Percentiles rank a stretch among this genome's conserved stretches.
phyloP scores from a whole-genome alignment of 2,888 invertebrate species.

The Drosophila neotestacea region DNA sequence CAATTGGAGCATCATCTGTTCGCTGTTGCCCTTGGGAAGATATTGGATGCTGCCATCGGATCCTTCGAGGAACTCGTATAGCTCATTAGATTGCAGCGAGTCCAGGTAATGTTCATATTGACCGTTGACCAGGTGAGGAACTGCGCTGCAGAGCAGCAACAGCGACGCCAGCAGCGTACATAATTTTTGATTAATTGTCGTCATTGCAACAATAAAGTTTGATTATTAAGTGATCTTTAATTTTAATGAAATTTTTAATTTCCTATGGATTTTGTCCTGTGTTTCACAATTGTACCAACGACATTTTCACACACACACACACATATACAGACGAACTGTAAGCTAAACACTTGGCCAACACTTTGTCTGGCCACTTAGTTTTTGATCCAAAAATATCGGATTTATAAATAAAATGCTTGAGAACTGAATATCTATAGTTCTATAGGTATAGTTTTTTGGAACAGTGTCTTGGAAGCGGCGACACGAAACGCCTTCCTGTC shows the following conservation, averaged over 20 bases:
- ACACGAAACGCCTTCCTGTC: slow-evolving; percentile 36
- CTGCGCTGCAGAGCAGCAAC: slow-evolving; percentile 28
- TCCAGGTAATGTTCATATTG: slow-evolving; percentile 81
- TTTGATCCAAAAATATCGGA: slow-evolving; percentile 78
- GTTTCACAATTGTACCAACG: slow-evolving; percentile 63
- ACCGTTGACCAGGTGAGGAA: slow-evolving; percentile 53
- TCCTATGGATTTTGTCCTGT: slow-evolving; percentile 23
- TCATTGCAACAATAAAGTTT: slow-evolving; percentile 47
- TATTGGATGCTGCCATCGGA: slow-evolving; percentile 65
- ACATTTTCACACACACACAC: slow-evolving; percentile 63
- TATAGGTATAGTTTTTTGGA: slow-evolving; percentile 49
- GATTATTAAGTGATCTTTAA: background rate
- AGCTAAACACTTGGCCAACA: slow-evolving; percentile 34
- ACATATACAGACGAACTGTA: slow-evolving; percentile 33
- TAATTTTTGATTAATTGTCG: slow-evolving; percentile 59
- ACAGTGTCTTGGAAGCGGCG: slow-evolving; percentile 61
- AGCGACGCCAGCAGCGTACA: slow-evolving; percentile 59
- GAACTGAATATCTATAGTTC: slow-evolving; percentile 26
- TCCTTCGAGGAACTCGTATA: slow-evolving; percentile 74
- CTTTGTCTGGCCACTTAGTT: slow-evolving; percentile 44
- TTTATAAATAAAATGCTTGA: slow-evolving; percentile 79
- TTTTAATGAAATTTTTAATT: slow-evolving; percentile 16
- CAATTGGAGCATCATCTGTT: slow-evolving; percentile 78
- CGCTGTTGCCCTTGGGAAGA: slow-evolving; percentile 83
- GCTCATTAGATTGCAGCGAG: slow-evolving; percentile 73